A percentile compares a stretch with the other conserved stretches of the same genome.
Conservation (phyloP, 2,888 invertebrate genomes). For the Oxyscelio sp. region DNA sequence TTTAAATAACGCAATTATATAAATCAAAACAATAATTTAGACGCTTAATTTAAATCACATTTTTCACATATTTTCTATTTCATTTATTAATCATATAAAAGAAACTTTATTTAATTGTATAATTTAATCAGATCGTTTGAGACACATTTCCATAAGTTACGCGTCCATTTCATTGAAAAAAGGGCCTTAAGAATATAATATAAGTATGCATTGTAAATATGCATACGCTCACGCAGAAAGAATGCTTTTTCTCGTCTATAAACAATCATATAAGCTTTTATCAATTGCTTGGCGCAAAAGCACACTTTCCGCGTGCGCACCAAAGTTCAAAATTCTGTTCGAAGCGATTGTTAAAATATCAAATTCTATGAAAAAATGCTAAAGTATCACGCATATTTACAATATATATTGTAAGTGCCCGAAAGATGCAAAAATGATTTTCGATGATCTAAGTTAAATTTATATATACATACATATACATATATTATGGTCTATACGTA, state of each 20-base stretch:
- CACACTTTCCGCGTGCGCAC: conserved; percentile 7
- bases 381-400: conserved; percentile 67
- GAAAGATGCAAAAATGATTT: conserved; percentile 61
- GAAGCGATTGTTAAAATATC: conserved; percentile 71
- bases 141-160: neutral
- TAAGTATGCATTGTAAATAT: conserved; percentile 65
- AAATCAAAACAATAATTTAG: too few species aligned
- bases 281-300: neutral
- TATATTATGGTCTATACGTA: too few species aligned
- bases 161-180: conserved; percentile 24
- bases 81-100: too few species aligned
- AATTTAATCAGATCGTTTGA: too few species aligned
- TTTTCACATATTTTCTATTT: too few species aligned
- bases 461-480: too few species aligned
- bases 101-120: too few species aligned
- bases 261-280: neutral
- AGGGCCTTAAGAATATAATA: conserved; percentile 18
- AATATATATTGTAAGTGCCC: conserved; percentile 56
- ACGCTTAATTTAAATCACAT: too few species aligned
- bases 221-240: conserved; percentile 41
- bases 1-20: too few species aligned
- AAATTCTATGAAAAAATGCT: conserved; percentile 72
- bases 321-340: conserved; percentile 54
- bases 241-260: neutral
- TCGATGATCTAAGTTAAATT: conserved; percentile 49